These are phyloP conservation scores for Emmelina monodactyla DNA, from an alignment of 2,888 invertebrate genomes.

Conservation along the genomic window DNA sequence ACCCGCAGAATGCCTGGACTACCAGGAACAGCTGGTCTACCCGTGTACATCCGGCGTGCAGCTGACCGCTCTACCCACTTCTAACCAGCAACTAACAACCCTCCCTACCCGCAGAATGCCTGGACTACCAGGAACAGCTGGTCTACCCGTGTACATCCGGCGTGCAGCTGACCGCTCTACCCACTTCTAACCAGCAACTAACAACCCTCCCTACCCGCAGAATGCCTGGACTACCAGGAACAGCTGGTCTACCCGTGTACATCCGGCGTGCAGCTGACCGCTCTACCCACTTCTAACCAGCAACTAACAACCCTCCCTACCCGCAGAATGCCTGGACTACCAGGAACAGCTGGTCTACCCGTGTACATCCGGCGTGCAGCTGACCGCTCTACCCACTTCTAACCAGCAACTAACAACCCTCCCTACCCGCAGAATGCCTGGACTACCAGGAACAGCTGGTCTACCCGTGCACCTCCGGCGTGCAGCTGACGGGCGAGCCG, in stretches of 20 bases:
- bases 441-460: conserved; percentile 27
- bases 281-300: no score
- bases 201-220: no score
- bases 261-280: conserved; percentile 15
- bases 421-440: conserved; percentile 33
- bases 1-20: conserved; percentile 35
- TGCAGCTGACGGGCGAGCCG: conserved; percentile 15
- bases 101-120: no score
- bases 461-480: conserved; percentile 23
- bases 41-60: conserved; percentile 22
- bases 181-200: no score
- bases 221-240: conserved; percentile 32
- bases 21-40: conserved; percentile 25
- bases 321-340: conserved; percentile 34
- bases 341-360: conserved; percentile 26
- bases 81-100: no score
- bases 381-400: no score
- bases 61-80: no score
- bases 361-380: conserved; percentile 19
- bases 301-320: no score
- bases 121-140: conserved; percentile 27
- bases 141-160: conserved; percentile 25
- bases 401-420: no score
- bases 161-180: conserved; percentile 15
- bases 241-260: conserved; percentile 25